These are phyloP conservation scores for Platycheirus rosarum DNA, from an alignment of 2,888 invertebrate species.

Conservation along the genomic window DNA sequence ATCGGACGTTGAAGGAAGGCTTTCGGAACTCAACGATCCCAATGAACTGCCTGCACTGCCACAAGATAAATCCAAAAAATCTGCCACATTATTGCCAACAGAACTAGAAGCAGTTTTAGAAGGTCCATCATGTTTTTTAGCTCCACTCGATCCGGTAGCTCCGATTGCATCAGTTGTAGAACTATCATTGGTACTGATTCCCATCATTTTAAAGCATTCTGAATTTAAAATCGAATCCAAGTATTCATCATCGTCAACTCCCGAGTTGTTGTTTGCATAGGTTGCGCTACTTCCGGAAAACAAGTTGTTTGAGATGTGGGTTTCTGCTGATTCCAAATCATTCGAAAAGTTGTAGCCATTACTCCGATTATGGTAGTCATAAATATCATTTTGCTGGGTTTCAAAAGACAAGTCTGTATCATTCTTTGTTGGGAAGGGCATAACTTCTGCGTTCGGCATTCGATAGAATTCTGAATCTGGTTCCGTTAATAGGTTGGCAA, in stretches of 20 bases:
- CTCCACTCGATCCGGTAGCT: not conserved
- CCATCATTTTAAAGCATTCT: constrained; percentile 26
- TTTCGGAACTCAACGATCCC: constrained; percentile 96
- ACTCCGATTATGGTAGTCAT: not conserved
- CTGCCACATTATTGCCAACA: constrained; percentile 77
- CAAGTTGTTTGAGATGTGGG: not conserved
- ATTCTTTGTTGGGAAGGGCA: not conserved
- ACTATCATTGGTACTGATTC: not conserved
- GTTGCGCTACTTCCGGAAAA: not conserved
- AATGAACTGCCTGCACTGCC: constrained; percentile 96
- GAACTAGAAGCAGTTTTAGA: not conserved
- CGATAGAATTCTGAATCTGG: not conserved
- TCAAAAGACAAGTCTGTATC: constrained; percentile 1
- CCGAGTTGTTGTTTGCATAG: not conserved
- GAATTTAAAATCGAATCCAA: constrained; percentile 20
- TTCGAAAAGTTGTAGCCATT: not conserved
- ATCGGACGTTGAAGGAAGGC: constrained; percentile 93
- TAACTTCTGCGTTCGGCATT: not conserved
- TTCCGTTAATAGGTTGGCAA: constrained; percentile 8
- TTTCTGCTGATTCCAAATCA: not conserved
- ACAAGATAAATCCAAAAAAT: constrained; percentile 92
- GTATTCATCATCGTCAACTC: constrained; percentile 9
- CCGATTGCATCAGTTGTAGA: not conserved
- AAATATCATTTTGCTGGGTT: not conserved
- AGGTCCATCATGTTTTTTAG: not conserved